Evolutionary conservation across 2,888 invertebrate genomes (phyloP).

Genomic region (Phragmatobia fuliginosa): DNA sequence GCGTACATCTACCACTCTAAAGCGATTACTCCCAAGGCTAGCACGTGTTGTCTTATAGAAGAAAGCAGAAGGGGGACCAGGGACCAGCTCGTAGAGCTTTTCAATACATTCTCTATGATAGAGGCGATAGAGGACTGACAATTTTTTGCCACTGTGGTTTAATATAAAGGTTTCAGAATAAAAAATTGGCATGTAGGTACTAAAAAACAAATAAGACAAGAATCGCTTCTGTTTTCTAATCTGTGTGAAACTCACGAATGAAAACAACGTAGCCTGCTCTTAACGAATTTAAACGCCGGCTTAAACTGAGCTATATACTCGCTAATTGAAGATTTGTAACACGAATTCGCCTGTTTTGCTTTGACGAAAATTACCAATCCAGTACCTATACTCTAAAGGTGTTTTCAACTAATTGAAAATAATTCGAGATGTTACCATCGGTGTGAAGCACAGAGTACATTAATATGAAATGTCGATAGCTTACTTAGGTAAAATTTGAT

Average conservation of each 20-base stretch:
- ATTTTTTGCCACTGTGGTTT: too few relatives aligned
- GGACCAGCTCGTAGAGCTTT: too few relatives aligned
- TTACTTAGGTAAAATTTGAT: too few relatives aligned
- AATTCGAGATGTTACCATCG: neutral
- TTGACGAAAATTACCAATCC: slow-evolving; percentile 56
- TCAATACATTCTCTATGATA: too few relatives aligned
- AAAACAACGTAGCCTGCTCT: slow-evolving; percentile 73
- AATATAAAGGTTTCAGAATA: neutral
- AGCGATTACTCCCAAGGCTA: too few relatives aligned
- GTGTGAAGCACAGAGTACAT: neutral
- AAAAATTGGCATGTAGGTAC: neutral
- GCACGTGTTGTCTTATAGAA: too few relatives aligned
- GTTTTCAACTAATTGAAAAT: slow-evolving; percentile 32
- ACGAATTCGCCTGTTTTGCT: slow-evolving; percentile 72
- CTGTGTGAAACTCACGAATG: slow-evolving; percentile 64
- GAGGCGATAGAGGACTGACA: too few relatives aligned
- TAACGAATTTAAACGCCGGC: slow-evolving; percentile 85
- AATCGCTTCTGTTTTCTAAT: slow-evolving; percentile 43
- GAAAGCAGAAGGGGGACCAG: too few relatives aligned
- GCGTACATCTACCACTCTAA: too few relatives aligned
- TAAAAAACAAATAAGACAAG: neutral
- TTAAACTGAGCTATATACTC: slow-evolving; percentile 81
- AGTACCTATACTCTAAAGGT: slow-evolving; percentile 24
- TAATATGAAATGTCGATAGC: neutral
- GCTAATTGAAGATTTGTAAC: slow-evolving; percentile 84